These are phyloP conservation scores for Endotricha flammealis DNA, from an alignment of 2,888 invertebrate genomes.

Conservation along the genomic window DNA sequence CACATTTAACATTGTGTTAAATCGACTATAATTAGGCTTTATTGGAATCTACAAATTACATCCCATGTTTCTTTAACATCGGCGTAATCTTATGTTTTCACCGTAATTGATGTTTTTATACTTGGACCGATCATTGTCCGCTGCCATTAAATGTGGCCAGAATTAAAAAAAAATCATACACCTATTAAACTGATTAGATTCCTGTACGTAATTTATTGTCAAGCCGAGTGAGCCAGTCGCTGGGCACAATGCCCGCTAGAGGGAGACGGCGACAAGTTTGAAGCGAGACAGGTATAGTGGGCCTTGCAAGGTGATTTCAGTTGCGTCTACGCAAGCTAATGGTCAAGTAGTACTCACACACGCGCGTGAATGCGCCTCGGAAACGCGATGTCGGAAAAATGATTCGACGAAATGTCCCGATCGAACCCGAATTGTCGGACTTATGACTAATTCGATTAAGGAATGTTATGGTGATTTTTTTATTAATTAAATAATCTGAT, in stretches of 20 bases:
- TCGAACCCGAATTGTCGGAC: conserved; percentile 6
- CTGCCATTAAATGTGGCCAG: conserved; percentile 44
- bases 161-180: conserved; percentile 63
- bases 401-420: conserved; percentile 27
- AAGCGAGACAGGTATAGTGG: conserved; percentile 64
- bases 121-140: conserved; percentile 21
- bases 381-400: conserved; percentile 51
- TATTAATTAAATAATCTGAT: not conserved
- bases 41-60: conserved; percentile 10
- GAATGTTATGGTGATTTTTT: conserved; percentile 4
- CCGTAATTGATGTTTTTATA: conserved; percentile 25
- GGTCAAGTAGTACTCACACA: conserved; percentile 70
- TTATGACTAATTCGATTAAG: not conserved
- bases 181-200: conserved; percentile 77
- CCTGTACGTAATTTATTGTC: conserved; percentile 76
- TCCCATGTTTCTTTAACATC: conserved; percentile 5
- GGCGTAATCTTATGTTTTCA: conserved; percentile 15
- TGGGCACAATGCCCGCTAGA: conserved; percentile 75
- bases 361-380: conserved; percentile 36
- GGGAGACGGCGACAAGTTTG: conserved; percentile 43
- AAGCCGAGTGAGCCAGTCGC: conserved; percentile 51
- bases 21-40: conserved; percentile 10
- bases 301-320: conserved; percentile 79
- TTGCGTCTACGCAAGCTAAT: conserved; percentile 72
- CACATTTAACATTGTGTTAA: conserved; percentile 11